Percentiles rank a stretch among this genome's conserved stretches.
These are phyloP conservation scores for Caradrina kadenii DNA, from an alignment of 2,888 invertebrate species.

Conservation along the genomic window DNA sequence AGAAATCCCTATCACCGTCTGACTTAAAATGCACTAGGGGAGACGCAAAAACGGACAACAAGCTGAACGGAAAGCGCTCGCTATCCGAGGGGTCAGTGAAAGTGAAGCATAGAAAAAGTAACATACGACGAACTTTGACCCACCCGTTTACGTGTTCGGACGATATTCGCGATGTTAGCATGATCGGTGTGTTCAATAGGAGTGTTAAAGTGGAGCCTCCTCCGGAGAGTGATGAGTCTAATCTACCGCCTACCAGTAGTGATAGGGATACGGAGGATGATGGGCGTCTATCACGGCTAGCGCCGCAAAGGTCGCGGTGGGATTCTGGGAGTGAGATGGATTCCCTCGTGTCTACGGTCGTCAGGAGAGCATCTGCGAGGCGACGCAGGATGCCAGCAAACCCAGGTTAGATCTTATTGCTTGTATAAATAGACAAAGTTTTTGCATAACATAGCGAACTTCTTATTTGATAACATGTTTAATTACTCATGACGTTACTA, in stretches of 20 bases:
- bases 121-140: slow-evolving; percentile 87
- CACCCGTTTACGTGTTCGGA: slow-evolving; percentile 85
- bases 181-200: slow-evolving; percentile 78
- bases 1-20: slow-evolving; percentile 88
- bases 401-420: slow-evolving; percentile 77
- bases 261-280: slow-evolving; percentile 89
- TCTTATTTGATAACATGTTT: slow-evolving; percentile 36
- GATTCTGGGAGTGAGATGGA: slow-evolving; percentile 90
- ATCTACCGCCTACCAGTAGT: slow-evolving; percentile 87
- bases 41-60: slow-evolving; percentile 81
- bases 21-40: slow-evolving; percentile 82
- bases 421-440: not conserved
- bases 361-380: slow-evolving; percentile 92
- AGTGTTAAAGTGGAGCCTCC: slow-evolving; percentile 78
- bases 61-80: slow-evolving; percentile 82
- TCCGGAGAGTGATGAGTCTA: slow-evolving; percentile 87
- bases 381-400: slow-evolving; percentile 89
- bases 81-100: slow-evolving; percentile 88
- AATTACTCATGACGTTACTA: slow-evolving; percentile 39
- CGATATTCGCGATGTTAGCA: slow-evolving; percentile 80
- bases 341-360: slow-evolving; percentile 91
- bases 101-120: slow-evolving; percentile 87
- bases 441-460: slow-evolving; percentile 16
- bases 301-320: slow-evolving; percentile 81
- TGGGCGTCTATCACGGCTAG: slow-evolving; percentile 77